These are phyloP conservation scores for Parelbella ahira DNA, from an alignment of 2,888 invertebrate genomes.

Conservation along the genomic window DNA sequence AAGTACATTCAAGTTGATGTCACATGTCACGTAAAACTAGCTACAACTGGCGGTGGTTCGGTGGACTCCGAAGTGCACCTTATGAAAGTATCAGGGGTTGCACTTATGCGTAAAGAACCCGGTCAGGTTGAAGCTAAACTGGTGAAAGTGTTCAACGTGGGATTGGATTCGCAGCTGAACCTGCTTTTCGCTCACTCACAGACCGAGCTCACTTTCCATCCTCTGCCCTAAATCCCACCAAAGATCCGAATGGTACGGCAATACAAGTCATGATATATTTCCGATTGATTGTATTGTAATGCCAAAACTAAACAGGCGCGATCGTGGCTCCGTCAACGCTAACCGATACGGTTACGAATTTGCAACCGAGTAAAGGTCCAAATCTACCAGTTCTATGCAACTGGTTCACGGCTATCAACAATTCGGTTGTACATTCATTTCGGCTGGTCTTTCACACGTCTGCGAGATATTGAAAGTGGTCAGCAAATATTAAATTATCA, in stretches of 20 bases:
- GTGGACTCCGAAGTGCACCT: conserved; percentile 81
- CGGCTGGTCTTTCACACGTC: conserved; percentile 14
- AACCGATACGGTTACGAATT: conserved; percentile 62
- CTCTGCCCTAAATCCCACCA: conserved; percentile 61
- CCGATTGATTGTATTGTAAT: conserved; percentile 45
- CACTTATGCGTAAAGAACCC: conserved; percentile 82
- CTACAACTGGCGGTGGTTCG: conserved; percentile 79
- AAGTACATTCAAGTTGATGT: conserved; percentile 85
- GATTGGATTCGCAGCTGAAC: conserved; percentile 85
- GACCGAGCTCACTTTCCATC: conserved; percentile 83
- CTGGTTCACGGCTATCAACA: neutral
- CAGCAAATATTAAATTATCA: conserved; percentile 1
- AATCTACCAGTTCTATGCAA: conserved; percentile 34
- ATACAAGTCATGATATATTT: conserved; percentile 38
- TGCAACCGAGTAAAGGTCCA: no score
- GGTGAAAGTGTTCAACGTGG: conserved; percentile 83
- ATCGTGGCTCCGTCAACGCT: conserved; percentile 67
- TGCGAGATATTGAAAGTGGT: conserved; percentile 5
- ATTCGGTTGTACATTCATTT: conserved; percentile 28
- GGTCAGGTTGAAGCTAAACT: conserved; percentile 77
- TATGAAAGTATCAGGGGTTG: conserved; percentile 85
- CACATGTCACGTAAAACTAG: conserved; percentile 83
- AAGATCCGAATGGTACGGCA: conserved; percentile 59
- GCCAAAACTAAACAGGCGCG: conserved; percentile 64
- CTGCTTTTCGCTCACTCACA: conserved; percentile 83